Evolutionary conservation across 1,140 invertebrate genomes (phyloP), one percentile per base, ranked within the genome.

Genomic region (Camponotus pennsylvanicus): DNA sequence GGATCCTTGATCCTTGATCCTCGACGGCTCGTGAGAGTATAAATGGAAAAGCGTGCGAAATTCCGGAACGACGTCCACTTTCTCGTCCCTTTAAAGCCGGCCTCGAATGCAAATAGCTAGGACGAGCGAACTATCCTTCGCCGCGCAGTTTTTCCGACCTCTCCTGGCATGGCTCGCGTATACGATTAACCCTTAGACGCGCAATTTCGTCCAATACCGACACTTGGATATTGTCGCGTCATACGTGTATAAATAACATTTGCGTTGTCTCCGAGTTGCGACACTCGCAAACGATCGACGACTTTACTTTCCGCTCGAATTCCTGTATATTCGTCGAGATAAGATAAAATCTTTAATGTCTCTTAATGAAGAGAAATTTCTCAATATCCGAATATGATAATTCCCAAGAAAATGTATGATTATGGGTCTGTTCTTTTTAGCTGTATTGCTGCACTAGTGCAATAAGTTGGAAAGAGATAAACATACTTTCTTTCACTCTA

Each of bases 1-100:
- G 55, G 55, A 83, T 83, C 69, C 79, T 83, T 75, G 79, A 83
- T 75, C 79, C 79, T 75, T 75, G 69, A 73, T 75, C 79, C 69
- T 37, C 27, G 13, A n/a, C 52, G 40, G 52, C 40, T 83, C 40
- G 79, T 27, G 55, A 37, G 73, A 67, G 40, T 78, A 59, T 61
- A 79, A 66, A 85, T 79, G 73, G 73, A 85, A 85, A 85, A 78
- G 73, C 42, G 79, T 59, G 52, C 63, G 52, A 80, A 80, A 80
- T 61, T 55, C 63, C 49, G 34, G 11, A 66, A 42, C 32, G 55
- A 11, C 59, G 49, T 63, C 73, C 5, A 0, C 37, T 34, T 45
- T 79, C 57, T 57, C 52, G 52, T 83, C 52, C 27, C 21, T 66
- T 57, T 52, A 49, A 82, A 71, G 63, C 34, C 42, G 69, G 79